Conservation (phyloP, 2,113 vertebrate genomes). For the Zingel zingel region DNA sequence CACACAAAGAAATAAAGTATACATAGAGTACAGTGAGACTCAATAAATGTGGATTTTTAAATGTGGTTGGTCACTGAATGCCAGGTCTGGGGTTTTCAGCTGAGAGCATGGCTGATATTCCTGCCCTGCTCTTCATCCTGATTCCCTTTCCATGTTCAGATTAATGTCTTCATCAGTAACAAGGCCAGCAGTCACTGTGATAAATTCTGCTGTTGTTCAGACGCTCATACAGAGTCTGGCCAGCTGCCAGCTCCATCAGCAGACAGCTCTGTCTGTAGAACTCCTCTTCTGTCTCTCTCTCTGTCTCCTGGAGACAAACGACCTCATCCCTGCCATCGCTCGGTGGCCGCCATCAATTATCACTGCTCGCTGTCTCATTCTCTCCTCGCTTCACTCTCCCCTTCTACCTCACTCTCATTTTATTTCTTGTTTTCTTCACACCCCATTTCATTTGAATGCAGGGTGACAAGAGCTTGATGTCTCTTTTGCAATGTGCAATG, state of each 20-base stretch:
- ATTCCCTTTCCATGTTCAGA: slow-evolving; percentile 30
- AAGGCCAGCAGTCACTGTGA: slow-evolving; percentile 62
- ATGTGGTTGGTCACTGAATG: neutral
- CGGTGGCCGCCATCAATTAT: slow-evolving; percentile 69
- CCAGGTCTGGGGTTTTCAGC: neutral
- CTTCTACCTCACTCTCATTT: slow-evolving; percentile 25
- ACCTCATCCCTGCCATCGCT: slow-evolving; percentile 52
- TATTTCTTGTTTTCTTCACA: slow-evolving; percentile 51
- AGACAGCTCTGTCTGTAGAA: slow-evolving; percentile 53
- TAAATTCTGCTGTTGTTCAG: slow-evolving; percentile 52
- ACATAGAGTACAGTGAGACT: neutral
- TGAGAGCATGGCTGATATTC: neutral
- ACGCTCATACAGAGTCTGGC: slow-evolving; percentile 49
- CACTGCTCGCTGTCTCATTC: slow-evolving; percentile 24
- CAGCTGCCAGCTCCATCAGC: slow-evolving; percentile 49
- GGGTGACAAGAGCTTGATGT: slow-evolving; percentile 47
- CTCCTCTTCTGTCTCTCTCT: slow-evolving; percentile 9
- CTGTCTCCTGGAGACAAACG: slow-evolving; percentile 64
- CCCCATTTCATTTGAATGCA: slow-evolving; percentile 34
- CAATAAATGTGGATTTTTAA: neutral
- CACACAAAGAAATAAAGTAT: neutral
- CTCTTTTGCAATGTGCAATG: slow-evolving; percentile 33
- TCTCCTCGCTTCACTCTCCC: slow-evolving; percentile 11
- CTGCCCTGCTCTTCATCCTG: slow-evolving; percentile 1
- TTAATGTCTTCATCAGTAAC: slow-evolving; percentile 66